Percentiles rank a stretch among this genome's conserved stretches.
phyloP scores from a whole-genome alignment of 2,797 vertebrate genomes.

The Characodon lateralis region DNA sequence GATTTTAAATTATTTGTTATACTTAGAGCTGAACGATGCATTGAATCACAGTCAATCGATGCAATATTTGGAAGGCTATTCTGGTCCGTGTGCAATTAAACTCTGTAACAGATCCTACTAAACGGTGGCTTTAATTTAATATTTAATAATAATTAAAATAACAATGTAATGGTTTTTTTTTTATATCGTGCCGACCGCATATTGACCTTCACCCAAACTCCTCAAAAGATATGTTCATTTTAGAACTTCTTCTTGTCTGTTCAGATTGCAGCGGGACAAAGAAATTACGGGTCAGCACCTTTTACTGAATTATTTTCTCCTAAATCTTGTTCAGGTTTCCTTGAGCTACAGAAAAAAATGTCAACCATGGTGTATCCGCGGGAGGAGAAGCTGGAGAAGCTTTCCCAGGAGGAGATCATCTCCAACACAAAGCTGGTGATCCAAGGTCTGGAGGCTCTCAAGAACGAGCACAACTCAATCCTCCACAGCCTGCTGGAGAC shows the following conservation, averaged over 20 bases:
- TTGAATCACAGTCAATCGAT: no score
- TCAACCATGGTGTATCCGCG: conserved; percentile 92
- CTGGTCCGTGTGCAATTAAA: no score
- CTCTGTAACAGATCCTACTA: no score
- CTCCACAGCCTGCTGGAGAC: conserved; percentile 96
- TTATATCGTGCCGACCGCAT: no score
- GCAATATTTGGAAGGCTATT: no score
- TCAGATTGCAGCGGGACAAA: background rate
- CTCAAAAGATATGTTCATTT: background rate
- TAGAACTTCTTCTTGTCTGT: background rate
- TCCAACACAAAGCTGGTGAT: conserved; percentile 97
- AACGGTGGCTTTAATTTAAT: no score
- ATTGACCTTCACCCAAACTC: no score
- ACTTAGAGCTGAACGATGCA: no score
- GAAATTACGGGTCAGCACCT: background rate
- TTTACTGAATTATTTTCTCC: background rate
- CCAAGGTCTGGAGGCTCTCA: conserved; percentile 96
- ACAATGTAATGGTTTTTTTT: no score
- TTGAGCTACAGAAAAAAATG: conserved; percentile 80
- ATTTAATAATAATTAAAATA: no score
- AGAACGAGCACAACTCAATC: conserved; percentile 98
- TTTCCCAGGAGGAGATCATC: conserved; percentile 99
- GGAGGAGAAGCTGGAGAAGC: conserved; percentile 93
- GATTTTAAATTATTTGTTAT: no score
- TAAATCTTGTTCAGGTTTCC: conserved; percentile 60